Base-by-base conservation (phyloP, 2,113 vertebrate species). In the Vulpes lagopus region DNA sequence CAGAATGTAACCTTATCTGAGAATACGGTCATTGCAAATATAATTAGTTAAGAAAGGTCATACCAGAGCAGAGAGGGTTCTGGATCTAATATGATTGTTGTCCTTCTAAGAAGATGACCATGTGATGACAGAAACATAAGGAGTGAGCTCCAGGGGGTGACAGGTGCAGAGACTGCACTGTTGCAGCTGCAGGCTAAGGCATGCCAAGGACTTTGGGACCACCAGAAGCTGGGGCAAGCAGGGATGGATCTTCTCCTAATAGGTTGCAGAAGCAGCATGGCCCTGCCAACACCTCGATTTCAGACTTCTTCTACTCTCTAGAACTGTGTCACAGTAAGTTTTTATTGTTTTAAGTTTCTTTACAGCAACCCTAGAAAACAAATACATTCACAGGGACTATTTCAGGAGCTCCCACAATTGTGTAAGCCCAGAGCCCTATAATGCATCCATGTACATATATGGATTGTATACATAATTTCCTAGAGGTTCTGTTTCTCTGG, bases 341-440 rank as follows among this genome's bases (percentile, higher is more conserved):
- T 38, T 17, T n/a, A 65, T 59, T 92, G 10, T 89, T 89, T 85
- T 79, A 74, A 74, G 73, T 76, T 80, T 95, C 93, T 49, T 89
- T 57, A 73, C 11, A 80, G 57, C 51, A 85, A 43, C 5, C 17
- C 38, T n/a, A 30, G 22, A 38, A 65, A 49, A 55, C 23, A 51
- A 32, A 71, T 73, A 59, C 15, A 57, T 38, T 25, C 76, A 74
- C 30, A 51, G 3, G 88, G 57, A 30, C 17, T 35, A 51, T 57
- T 92, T 35, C 65, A 7, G 16, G 2, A 53, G 25, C 43, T 80
- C 17, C 59, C 55, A 16, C 15, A 35, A 2, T 17, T 38, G 30
- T 17, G 38, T 49, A 62, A 38, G 53, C 9, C 83, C n/a, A 55
- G 55, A 67, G 23, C 30, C 19, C 11, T 78, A 35, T 11, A 38